Evolutionary conservation across 2,113 vertebrate genomes (phyloP), one percentile per base, ranked within the genome.

Genomic region (Eupsittula cactorum): DNA sequence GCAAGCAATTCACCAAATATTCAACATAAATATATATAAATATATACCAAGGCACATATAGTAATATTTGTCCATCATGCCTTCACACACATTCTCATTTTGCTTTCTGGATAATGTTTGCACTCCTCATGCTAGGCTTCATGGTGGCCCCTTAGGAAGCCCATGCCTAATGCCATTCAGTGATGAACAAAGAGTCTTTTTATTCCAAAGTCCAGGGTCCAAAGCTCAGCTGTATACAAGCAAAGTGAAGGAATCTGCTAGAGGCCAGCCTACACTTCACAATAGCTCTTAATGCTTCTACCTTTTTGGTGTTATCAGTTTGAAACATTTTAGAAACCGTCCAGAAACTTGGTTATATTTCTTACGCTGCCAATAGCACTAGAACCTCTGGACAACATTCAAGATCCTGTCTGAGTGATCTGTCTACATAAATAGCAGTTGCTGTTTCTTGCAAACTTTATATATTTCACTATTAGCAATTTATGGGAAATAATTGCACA

Each of bases 101-200:
- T 97, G 94, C 96, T 98, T 97, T 97, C 98, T 95, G 96, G 97
- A 95, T 97, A 97, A 97, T 98, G 97, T 98, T 98, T 98, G 97
- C 97, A 95, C 96, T 98, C 97, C 97, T 97, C 97, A 97, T 97
- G 97, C 68, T 97, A 98, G 98, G 97, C 98, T 98, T 98, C 98
- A 98, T 98, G 98, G 98, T 98, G 98, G 98, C 98, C 98, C 98
- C 98, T 98, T 97, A 98, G 98, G 98, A 98, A 99, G 98, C 97
- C 98, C 98, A 98, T 99, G 98, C 98, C 98, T 99, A 98, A 99
- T 99, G 98, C 98, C 98, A 99, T 99, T 99, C 98, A 99, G 92
- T 91, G 92, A 93, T 79, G 95, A 98, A 99, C 99, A 99, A 99
- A 99, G 98, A 97, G 95, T 95, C 98, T 98, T 98, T 99, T 98